These are phyloP conservation scores for Erpornis zantholeuca DNA, from an alignment of 2,113 vertebrate species.

Conservation along the genomic window DNA sequence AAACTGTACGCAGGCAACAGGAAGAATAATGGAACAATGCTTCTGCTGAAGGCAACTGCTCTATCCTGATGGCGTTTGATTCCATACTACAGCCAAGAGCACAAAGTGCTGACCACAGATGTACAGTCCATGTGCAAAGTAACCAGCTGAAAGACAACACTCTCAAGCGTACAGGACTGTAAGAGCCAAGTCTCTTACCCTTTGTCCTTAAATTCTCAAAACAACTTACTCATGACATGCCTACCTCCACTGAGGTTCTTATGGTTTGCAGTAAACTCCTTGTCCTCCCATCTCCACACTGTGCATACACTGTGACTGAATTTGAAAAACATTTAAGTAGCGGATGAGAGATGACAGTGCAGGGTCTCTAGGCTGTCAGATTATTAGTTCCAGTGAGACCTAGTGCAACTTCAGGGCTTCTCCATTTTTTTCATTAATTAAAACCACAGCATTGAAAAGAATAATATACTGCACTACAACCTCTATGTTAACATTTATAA, in stretches of 20 bases:
- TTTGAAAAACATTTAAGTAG: background rate
- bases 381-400: background rate
- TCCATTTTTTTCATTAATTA: background rate
- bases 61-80: background rate
- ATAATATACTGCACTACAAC: background rate
- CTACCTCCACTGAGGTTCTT: background rate
- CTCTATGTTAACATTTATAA: background rate
- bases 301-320: background rate
- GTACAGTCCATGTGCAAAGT: background rate
- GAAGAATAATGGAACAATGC: background rate
- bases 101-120: background rate
- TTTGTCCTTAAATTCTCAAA: background rate
- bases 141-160: accelerated
- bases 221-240: background rate
- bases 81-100: background rate
- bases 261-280: background rate
- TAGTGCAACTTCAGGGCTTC: background rate
- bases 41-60: background rate
- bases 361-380: background rate
- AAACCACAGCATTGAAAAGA: background rate
- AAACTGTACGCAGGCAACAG: background rate
- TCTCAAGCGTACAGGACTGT: background rate
- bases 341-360: background rate
- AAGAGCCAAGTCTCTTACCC: background rate
- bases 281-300: background rate